A percentile compares a stretch with the other conserved stretches of the same genome.
phyloP scores from a whole-genome alignment of 2,113 vertebrate species.

The Aplodontia rufa region DNA sequence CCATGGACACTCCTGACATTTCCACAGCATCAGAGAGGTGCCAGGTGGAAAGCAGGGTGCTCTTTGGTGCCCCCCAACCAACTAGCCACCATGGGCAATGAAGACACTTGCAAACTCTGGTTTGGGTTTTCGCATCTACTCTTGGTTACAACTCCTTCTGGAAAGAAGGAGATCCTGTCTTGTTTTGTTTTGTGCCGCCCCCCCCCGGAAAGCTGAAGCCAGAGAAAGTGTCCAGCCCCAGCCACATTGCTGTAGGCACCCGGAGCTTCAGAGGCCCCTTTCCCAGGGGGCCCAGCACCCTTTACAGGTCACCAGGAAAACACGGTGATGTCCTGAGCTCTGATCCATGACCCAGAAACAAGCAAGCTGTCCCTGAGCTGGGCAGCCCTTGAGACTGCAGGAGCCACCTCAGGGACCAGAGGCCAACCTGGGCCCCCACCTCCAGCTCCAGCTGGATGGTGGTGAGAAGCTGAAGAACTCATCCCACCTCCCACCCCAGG shows the following conservation, averaged over 20 bases:
- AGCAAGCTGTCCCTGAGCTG: rapidly evolving
- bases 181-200: neutral
- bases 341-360: neutral
- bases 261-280: neutral
- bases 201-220: neutral
- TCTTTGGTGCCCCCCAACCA: rapidly evolving
- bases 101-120: neutral
- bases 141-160: neutral
- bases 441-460: neutral
- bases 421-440: rapidly evolving
- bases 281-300: neutral
- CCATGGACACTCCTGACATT: rapidly evolving
- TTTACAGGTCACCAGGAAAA: neutral
- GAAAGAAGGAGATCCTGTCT: neutral
- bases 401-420: neutral
- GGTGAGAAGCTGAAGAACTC: neutral
- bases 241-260: no score
- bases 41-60: rapidly evolving
- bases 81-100: rapidly evolving
- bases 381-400: no score
- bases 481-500: neutral
- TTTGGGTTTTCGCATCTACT: neutral
- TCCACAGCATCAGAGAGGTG: rapidly evolving
- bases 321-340: neutral
- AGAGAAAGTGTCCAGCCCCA: neutral